Base-by-base conservation (phyloP, 2,113 vertebrate species). In the Steatornis caripensis region DNA sequence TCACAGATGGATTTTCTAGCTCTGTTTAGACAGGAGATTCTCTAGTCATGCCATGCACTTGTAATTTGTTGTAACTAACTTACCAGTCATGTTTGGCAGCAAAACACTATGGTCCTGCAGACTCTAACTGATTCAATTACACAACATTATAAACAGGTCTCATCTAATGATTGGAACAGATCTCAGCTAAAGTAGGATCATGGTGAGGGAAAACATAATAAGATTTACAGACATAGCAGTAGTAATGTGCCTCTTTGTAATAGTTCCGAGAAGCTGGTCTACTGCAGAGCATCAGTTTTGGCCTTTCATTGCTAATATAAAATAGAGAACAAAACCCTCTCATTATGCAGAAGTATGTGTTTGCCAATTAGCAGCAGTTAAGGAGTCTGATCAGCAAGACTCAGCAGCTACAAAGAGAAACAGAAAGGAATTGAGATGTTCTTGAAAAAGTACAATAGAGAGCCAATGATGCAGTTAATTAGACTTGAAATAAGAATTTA, bases 111-210 rank as follows among this genome's bases (percentile, higher is more conserved):
- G 36, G 87, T 97, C 75, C 92, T 96, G 87, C 95, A 97, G 91
- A 84, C 41, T 78, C 76, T 54, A 94, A 60, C 71, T 96, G 91
- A 98, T 97, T 97, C 80, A 88, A 97, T 97, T 97, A 97, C 34
- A 34, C 37, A 82, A 32, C 45, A 93, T 94, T 93, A 96, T 94
- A 94, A 96, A 95, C 91, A 78, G 89, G 80, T 96, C 77, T 92
- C 58, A 74, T 87, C 89, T 97, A 89, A 94, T 81, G 87, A 84
- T 15, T 55, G 80, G 61, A 95, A 95, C 95, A 97, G 84, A 95
- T 89, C 93, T 95, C 85, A 95, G 81, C 93, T 97, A 46, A 92
- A 79, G 75, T 89, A 54, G 34, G 77, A 94, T 94, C 70, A 64
- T 27, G 39, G 89, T 39, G 74, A 93, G 78, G 92, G 66, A 91